These are phyloP conservation scores for Plodia interpunctella DNA, from an alignment of 1,140 invertebrate species.

Conservation along the genomic window DNA sequence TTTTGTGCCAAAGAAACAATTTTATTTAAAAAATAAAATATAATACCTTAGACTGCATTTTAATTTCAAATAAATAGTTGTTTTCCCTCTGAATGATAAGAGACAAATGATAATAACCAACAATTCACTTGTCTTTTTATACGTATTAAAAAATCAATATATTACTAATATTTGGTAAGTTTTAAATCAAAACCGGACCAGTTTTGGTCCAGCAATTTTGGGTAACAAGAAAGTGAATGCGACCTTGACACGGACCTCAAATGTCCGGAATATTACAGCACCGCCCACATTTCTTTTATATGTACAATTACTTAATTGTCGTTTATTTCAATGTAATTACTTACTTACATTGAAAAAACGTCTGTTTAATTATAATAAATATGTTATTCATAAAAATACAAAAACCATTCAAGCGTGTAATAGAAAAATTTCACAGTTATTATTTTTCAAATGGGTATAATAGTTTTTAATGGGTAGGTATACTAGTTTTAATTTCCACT, in stretches of 20 bases:
- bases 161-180: not conserved
- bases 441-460: too few species aligned
- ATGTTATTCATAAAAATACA: too few species aligned
- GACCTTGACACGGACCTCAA: not conserved
- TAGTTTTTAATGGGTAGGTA: too few species aligned
- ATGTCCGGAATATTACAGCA: not conserved
- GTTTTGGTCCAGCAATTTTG: not conserved
- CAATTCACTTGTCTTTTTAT: not conserved
- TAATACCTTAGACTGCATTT: constrained; percentile 9
- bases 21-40: too few species aligned
- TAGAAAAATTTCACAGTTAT: too few species aligned
- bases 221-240: not conserved
- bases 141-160: not conserved
- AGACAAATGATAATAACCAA: not conserved
- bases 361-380: too few species aligned
- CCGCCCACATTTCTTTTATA: not conserved
- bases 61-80: not conserved
- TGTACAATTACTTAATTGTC: not conserved
- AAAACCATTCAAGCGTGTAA: too few species aligned
- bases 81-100: not conserved
- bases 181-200: not conserved
- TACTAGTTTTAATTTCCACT: too few species aligned
- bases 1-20: too few species aligned
- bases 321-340: too few species aligned
- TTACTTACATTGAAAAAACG: too few species aligned